Evolutionary conservation across 2,888 invertebrate species (phyloP).

Genomic region (Andrena praecox): DNA sequence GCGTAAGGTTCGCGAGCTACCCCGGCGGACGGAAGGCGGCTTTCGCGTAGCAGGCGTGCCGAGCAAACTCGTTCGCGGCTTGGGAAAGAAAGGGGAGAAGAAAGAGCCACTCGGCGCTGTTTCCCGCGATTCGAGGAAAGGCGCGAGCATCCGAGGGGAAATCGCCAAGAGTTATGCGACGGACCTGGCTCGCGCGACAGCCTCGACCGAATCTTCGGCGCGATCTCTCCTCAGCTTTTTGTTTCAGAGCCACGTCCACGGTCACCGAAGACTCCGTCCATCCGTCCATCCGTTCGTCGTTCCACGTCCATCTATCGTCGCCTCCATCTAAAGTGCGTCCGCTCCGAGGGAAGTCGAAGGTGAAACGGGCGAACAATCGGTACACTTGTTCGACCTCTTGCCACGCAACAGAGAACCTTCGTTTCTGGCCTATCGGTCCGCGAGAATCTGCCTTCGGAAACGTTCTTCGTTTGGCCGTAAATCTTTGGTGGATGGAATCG

Average conservation of each 20-base stretch:
- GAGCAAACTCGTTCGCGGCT: background rate
- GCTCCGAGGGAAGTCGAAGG: slow-evolving; percentile 30
- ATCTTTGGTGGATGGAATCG: background rate
- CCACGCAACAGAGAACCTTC: slow-evolving; percentile 45
- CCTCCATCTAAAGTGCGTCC: slow-evolving; percentile 77
- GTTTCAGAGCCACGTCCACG: slow-evolving; percentile 61
- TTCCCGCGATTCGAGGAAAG: slow-evolving; percentile 4
- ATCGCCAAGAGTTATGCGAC: slow-evolving; percentile 61
- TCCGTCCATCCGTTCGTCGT: slow-evolving; percentile 72
- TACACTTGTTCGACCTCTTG: slow-evolving; percentile 39
- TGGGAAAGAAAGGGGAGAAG: background rate
- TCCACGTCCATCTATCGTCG: slow-evolving; percentile 73
- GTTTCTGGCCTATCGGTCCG: slow-evolving; percentile 8
- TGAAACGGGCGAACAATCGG: slow-evolving; percentile 29
- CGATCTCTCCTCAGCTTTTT: slow-evolving; percentile 72
- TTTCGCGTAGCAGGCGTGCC: background rate
- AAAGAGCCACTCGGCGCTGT: background rate
- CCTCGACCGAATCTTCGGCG: slow-evolving; percentile 77
- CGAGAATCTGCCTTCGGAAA: slow-evolving; percentile 7
- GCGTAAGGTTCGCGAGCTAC: background rate
- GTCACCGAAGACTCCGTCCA: slow-evolving; percentile 41
- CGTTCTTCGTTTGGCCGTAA: background rate
- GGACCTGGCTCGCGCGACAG: slow-evolving; percentile 76
- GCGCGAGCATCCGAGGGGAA: background rate
- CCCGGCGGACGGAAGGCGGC: background rate